Percentiles rank a stretch among this genome's conserved stretches.
These are phyloP conservation scores for Brienomyrus brachyistius DNA, from an alignment of 2,113 vertebrate species.

Conservation along the genomic window DNA sequence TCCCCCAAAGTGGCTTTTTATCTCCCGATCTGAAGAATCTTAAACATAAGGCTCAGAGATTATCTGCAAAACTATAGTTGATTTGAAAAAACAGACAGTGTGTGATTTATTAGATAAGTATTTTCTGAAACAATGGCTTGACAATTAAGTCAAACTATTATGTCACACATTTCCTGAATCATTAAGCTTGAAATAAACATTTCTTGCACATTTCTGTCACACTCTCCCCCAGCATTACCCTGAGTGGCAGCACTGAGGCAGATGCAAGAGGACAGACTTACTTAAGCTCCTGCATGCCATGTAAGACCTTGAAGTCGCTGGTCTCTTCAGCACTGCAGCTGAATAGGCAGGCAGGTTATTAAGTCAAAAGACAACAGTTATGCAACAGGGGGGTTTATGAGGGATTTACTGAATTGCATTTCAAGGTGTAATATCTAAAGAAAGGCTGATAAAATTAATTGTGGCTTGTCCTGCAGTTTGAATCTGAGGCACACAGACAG, in stretches of 20 bases:
- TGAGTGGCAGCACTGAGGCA: neutral
- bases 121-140: neutral
- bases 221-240: neutral
- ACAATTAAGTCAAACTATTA: neutral
- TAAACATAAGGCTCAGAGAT: neutral
- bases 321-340: neutral
- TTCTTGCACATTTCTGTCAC: constrained; percentile 1
- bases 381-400: neutral
- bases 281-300: neutral
- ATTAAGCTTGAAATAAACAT: neutral
- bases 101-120: neutral
- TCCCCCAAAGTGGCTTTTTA: neutral
- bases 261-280: neutral
- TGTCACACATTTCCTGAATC: neutral
- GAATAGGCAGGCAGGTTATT: neutral
- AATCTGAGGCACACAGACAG: neutral
- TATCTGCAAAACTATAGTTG: neutral
- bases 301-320: neutral
- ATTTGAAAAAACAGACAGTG: neutral
- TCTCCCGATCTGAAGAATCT: neutral
- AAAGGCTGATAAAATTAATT: neutral
- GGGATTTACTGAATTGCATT: neutral
- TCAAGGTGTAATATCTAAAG: neutral
- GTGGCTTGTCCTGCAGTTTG: neutral
- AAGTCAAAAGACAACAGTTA: neutral